Evolutionary conservation across 2,113 vertebrate species (phyloP), one percentile per base, ranked within the genome.

Genomic region (Progne subis): DNA sequence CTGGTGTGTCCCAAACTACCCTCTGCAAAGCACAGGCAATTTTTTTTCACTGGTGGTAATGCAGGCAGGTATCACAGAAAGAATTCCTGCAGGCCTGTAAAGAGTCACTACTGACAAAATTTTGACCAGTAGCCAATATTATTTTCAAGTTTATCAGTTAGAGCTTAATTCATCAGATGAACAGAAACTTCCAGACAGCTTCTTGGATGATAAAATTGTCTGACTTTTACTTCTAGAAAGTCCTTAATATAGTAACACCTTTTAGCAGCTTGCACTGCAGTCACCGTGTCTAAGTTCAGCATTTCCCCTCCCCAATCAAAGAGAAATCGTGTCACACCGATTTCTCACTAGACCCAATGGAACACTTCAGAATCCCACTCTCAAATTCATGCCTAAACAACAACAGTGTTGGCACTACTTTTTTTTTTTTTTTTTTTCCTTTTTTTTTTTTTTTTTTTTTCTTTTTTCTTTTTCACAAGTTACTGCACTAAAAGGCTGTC

Each of bases 391-490:
- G 31, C 31, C n/a, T 56, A 14, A 50, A 50, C 12, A 63, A 41
- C 50, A 76, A 25, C 0, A 12, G 9, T 8, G 18, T 32, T 0
- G 1, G 11, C n/a, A 63, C 8, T 31, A 14, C 37, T 37, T 9
- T 37, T 37, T 37, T 37, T 37, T 37, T 37, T 37, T 9, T 37
- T 10, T 9, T 37, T 37, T 9, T 37, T 37, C 37, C n/a, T n/a
- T n/a, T 26, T 41, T 50, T 41, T 5, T 37, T 37, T 8, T 37
- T 37, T 37, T 37, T 37, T 37, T 37, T 37, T 37, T 37, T 37
- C 37, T 37, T 37, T 37, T 37, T 37, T 37, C 9, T 26, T 41
- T 50, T 41, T 5, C 25, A 34, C 5, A 59, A 63, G 11, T 60
- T 46, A 49, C 31, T 53, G 49, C 65, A 56, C 20, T 57, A 19